These are phyloP conservation scores for Nycticryphes semicollaris DNA, from an alignment of 2,113 vertebrate genomes.

Conservation along the genomic window DNA sequence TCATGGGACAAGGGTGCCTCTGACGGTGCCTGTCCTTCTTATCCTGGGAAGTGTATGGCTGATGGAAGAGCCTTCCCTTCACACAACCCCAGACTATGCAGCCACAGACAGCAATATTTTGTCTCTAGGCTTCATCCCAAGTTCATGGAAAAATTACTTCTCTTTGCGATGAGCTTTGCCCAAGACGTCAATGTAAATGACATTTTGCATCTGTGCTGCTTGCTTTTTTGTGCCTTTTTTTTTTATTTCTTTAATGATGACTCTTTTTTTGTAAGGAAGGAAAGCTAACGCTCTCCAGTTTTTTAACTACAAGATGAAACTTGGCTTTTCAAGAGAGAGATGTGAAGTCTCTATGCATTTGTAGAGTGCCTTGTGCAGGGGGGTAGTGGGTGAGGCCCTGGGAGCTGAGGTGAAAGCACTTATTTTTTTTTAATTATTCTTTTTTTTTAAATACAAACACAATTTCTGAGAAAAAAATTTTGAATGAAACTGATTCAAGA, in stretches of 20 bases:
- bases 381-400: not conserved
- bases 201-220: not conserved
- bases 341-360: not conserved
- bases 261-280: not conserved
- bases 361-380: not conserved
- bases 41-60: rapidly evolving
- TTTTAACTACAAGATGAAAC: not conserved
- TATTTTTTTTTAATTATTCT: too few species aligned
- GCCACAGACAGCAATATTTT: not conserved
- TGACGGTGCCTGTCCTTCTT: not conserved
- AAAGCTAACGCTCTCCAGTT: not conserved
- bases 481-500: not conserved
- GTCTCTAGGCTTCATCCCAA: not conserved
- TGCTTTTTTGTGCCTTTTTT: not conserved
- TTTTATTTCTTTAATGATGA: not conserved
- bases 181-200: not conserved
- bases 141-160: not conserved
- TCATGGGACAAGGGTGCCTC: not conserved
- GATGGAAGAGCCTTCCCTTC: not conserved
- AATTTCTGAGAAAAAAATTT: not conserved
- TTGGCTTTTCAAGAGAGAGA: not conserved
- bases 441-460: not conserved
- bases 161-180: not conserved
- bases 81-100: rapidly evolving
- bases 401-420: not conserved